phyloP scores from a whole-genome alignment of 2,888 invertebrate species.

The Panorpa germanica region DNA sequence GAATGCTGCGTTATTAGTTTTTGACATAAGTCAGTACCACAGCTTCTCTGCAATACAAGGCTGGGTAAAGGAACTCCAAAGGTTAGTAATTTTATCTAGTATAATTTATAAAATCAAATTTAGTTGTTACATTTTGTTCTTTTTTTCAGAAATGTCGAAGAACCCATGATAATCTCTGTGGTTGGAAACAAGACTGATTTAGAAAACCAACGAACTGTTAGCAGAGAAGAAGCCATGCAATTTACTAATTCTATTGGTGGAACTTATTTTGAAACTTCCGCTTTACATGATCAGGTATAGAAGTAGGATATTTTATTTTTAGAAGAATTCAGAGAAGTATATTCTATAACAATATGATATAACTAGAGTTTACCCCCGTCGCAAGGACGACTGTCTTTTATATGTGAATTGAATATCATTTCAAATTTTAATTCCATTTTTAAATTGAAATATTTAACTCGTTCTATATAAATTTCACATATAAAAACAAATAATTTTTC shows the following conservation, averaged over 20 bases:
- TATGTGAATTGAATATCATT: too few relatives aligned
- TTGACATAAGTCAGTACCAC: constrained; percentile 58
- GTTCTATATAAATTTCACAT: too few relatives aligned
- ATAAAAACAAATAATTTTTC: too few relatives aligned
- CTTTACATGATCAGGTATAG: constrained; percentile 48
- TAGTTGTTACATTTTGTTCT: too few relatives aligned
- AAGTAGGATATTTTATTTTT: too few relatives aligned
- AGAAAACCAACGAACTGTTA: constrained; percentile 36
- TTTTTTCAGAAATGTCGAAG: constrained; percentile 47
- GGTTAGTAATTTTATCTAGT: constrained; percentile 17
- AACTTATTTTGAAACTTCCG: constrained; percentile 69
- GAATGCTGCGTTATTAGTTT: constrained; percentile 74
- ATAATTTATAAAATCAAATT: neutral
- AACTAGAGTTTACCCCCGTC: too few relatives aligned
- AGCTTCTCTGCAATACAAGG: constrained; percentile 63
- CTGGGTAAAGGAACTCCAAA: constrained; percentile 68
- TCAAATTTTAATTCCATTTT: too few relatives aligned
- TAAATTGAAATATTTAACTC: too few relatives aligned
- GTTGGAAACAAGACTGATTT: constrained; percentile 80
- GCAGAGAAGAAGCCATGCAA: constrained; percentile 45
- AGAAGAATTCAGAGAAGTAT: neutral
- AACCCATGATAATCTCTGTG: constrained; percentile 56
- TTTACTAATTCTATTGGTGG: constrained; percentile 73
- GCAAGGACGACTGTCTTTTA: too few relatives aligned
- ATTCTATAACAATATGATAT: neutral